These are phyloP conservation scores for Crematogaster levior DNA, from an alignment of 2,888 invertebrate species.

Conservation along the genomic window DNA sequence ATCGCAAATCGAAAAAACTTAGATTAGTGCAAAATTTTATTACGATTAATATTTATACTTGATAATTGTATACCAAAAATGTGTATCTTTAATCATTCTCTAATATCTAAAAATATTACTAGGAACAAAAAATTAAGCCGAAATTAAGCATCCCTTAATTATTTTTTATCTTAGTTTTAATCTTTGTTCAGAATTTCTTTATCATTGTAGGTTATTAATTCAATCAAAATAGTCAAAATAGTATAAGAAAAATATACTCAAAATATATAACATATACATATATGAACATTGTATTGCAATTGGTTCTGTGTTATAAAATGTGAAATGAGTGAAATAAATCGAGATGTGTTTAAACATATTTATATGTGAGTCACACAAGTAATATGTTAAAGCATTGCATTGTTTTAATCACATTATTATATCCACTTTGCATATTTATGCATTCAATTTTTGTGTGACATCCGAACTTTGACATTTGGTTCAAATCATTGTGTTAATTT, in stretches of 20 bases:
- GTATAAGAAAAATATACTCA: neutral
- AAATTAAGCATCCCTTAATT: neutral
- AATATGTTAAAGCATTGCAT: too few species aligned
- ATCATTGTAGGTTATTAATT: neutral
- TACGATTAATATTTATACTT: too few species aligned
- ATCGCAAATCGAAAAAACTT: too few species aligned
- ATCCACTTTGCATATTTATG: neutral
- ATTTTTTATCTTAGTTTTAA: too few species aligned
- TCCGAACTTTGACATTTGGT: neutral
- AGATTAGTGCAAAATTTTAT: too few species aligned
- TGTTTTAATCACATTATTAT: neutral
- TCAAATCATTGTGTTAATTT: neutral
- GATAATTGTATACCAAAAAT: too few species aligned
- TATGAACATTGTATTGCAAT: neutral
- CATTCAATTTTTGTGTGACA: neutral
- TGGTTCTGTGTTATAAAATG: too few species aligned
- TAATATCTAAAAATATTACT: neutral
- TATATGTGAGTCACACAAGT: neutral
- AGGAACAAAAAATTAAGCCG: too few species aligned
- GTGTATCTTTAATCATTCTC: too few species aligned
- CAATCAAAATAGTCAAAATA: too few species aligned
- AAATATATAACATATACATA: neutral
- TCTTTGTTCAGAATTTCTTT: neutral
- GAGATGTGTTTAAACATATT: neutral
- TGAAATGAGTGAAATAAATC: too few species aligned